These are phyloP conservation scores for Gandaritis pyraliata DNA, from an alignment of 2,888 invertebrate species.

Conservation along the genomic window DNA sequence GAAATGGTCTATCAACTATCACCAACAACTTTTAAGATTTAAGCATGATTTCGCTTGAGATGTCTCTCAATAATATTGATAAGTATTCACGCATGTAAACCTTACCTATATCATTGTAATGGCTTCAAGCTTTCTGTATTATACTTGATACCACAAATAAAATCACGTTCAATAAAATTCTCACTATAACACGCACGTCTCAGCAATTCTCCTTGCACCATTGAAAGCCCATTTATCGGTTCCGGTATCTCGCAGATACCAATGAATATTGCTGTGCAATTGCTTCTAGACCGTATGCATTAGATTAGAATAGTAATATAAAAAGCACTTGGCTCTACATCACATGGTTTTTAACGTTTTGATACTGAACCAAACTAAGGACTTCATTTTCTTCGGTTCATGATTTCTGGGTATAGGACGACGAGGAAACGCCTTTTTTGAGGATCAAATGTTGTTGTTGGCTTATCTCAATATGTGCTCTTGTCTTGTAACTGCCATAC, in stretches of 20 bases:
- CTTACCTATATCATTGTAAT: too few relatives aligned
- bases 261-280: slow-evolving; percentile 42
- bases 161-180: slow-evolving; percentile 22
- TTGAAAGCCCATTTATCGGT: slow-evolving; percentile 39
- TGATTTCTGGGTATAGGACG: not conserved
- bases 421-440: too few relatives aligned
- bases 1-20: too few relatives aligned
- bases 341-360: not conserved
- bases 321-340: not conserved
- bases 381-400: not conserved
- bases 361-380: not conserved
- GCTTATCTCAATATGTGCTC: too few relatives aligned
- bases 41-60: too few relatives aligned
- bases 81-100: too few relatives aligned
- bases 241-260: slow-evolving; percentile 38
- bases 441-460: too few relatives aligned
- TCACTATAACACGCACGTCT: slow-evolving; percentile 29
- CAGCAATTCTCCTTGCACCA: slow-evolving; percentile 43
- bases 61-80: too few relatives aligned
- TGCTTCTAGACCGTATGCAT: slow-evolving; percentile 23
- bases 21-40: too few relatives aligned
- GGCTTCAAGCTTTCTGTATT: not conserved
- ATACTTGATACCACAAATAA: slow-evolving; percentile 1
- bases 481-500: not conserved
- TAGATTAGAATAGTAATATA: not conserved